phyloP scores from a whole-genome alignment of 2,888 invertebrate genomes.

The Drosophila birchii region DNA sequence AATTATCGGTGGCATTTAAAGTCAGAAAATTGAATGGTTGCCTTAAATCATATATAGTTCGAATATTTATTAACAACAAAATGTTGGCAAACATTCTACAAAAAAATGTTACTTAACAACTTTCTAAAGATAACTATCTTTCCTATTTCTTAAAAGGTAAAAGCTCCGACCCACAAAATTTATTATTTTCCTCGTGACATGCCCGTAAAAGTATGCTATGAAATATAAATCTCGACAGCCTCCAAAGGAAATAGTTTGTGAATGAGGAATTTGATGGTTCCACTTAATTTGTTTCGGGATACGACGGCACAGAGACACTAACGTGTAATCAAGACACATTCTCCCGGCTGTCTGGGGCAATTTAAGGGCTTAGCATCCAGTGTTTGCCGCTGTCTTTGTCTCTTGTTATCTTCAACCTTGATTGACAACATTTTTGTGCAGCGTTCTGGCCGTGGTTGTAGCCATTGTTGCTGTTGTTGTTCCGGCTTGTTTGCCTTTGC shows the following conservation, averaged over 20 bases:
- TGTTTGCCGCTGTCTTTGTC: conserved; percentile 36
- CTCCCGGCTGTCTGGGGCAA: conserved; percentile 36
- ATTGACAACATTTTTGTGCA: conserved; percentile 78
- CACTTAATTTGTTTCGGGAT: conserved; percentile 35
- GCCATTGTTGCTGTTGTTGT: conserved; percentile 31
- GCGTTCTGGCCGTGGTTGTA: conserved; percentile 36
- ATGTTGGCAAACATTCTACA: no score
- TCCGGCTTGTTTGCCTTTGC: conserved; percentile 69
- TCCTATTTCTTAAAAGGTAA: not conserved
- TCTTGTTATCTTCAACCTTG: conserved; percentile 67
- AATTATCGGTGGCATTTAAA: not conserved
- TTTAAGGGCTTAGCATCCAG: conserved; percentile 40
- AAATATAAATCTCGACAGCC: conserved; percentile 16
- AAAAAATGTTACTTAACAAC: no score
- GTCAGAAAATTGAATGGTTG: not conserved
- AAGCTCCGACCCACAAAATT: not conserved
- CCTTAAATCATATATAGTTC: not conserved
- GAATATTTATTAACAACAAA: not conserved
- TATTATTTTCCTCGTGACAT: not conserved
- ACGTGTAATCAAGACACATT: conserved; percentile 25
- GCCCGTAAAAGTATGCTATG: conserved; percentile 26
- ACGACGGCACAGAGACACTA: conserved; percentile 9
- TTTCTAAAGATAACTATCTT: no score
- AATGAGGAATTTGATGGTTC: conserved; percentile 33
- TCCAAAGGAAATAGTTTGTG: conserved; percentile 29